Conservation (phyloP, 1,140 invertebrate genomes). For the Neodiprion fabricii region DNA sequence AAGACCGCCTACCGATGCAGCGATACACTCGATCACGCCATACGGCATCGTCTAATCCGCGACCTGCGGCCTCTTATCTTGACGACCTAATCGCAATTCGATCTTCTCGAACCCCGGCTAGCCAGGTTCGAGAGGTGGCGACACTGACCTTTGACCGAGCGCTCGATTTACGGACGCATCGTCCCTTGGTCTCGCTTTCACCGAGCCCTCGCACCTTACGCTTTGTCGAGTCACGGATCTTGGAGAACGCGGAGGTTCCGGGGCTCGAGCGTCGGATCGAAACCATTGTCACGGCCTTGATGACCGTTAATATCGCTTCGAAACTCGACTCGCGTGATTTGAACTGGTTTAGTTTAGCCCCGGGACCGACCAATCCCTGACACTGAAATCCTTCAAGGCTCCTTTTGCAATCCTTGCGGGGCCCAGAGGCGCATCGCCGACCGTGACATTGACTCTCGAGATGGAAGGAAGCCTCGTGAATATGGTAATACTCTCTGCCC, state of each 20-base stretch:
- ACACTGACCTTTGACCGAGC: conserved; percentile 21
- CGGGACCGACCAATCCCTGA: conserved; percentile 43
- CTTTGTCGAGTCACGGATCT: conserved; percentile 21
- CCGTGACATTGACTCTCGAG: conserved; percentile 31
- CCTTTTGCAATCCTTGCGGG: conserved; percentile 23
- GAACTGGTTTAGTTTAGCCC: conserved; percentile 52
- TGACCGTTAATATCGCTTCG: conserved; percentile 48
- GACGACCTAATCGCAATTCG: too few species aligned
- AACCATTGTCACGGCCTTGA: conserved; percentile 20
- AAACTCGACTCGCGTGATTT: conserved; percentile 35
- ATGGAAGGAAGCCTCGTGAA: conserved; percentile 47
- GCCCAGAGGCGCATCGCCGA: conserved; percentile 3
- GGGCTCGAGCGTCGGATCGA: conserved; percentile 25
- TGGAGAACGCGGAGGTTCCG: conserved; percentile 7
- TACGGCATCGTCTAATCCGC: too few species aligned
- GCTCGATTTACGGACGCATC: conserved; percentile 21
- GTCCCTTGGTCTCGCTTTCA: conserved; percentile 22
- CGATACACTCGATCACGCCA: neutral
- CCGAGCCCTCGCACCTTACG: conserved; percentile 27
- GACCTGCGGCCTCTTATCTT: too few species aligned
- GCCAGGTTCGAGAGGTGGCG: neutral
- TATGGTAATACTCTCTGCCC: conserved; percentile 40
- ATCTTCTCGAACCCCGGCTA: neutral
- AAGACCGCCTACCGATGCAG: neutral
- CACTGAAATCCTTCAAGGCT: conserved; percentile 55